These are phyloP conservation scores for Drosophila bunnanda DNA, from an alignment of 2,888 invertebrate species.

Conservation along the genomic window DNA sequence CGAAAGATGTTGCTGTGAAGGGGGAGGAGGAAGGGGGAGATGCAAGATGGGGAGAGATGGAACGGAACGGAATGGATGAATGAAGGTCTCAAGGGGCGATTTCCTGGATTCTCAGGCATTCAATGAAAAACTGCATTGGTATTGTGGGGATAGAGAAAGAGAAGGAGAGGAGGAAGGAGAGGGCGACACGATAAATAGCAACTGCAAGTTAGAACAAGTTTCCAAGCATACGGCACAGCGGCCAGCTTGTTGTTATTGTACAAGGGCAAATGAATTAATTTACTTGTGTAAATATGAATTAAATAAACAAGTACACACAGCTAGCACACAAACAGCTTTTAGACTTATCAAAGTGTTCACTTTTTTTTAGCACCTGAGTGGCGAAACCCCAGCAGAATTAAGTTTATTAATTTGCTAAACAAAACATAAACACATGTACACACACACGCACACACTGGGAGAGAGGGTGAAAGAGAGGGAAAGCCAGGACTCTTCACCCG, in stretches of 20 bases:
- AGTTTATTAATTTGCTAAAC: slow-evolving; percentile 70
- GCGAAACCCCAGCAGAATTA: slow-evolving; percentile 47
- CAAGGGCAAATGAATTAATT: slow-evolving; percentile 72
- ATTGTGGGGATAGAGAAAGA: slow-evolving; percentile 33
- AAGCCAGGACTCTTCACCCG: slow-evolving; percentile 57
- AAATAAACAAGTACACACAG: slow-evolving; percentile 59
- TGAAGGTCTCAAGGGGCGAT: slow-evolving; percentile 45
- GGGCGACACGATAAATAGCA: background rate
- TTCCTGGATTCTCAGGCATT: slow-evolving; percentile 28
- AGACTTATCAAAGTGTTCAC: slow-evolving; percentile 53
- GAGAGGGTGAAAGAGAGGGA: background rate
- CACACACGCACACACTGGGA: slow-evolving; percentile 34
- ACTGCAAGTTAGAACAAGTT: slow-evolving; percentile 46
- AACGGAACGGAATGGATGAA: slow-evolving; percentile 53
- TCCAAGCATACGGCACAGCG: slow-evolving; percentile 27
- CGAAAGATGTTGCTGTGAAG: slow-evolving; percentile 49
- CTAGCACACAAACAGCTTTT: slow-evolving; percentile 22
- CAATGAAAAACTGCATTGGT: slow-evolving; percentile 35
- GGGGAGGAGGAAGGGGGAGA: background rate
- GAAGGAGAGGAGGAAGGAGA: background rate
- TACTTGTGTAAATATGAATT: slow-evolving; percentile 59
- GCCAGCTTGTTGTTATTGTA: slow-evolving; percentile 52
- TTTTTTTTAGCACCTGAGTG: slow-evolving; percentile 57
- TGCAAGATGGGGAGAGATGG: slow-evolving; percentile 35
- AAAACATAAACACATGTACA: slow-evolving; percentile 64